Evolutionary conservation across 1,140 invertebrate species (phyloP).

Genomic region (Battus philenor): DNA sequence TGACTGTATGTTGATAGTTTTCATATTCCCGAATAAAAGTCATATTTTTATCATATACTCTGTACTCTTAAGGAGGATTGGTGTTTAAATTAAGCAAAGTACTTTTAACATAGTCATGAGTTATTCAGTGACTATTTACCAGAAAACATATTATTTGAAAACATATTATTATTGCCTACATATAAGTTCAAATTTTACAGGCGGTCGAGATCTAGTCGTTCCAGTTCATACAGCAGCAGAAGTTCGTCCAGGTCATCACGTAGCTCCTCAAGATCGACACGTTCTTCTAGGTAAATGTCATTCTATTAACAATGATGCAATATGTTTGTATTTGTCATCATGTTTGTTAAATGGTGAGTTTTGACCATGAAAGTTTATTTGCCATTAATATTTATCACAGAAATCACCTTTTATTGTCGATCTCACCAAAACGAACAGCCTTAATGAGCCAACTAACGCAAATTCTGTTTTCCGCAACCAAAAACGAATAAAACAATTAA

Average conservation of each 20-base stretch:
- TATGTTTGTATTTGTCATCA: constrained; percentile 8
- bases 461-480: constrained; percentile 7
- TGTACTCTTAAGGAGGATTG: no score
- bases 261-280: constrained; percentile 64
- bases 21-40: no score
- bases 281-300: constrained; percentile 62
- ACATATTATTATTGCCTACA: no score
- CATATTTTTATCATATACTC: no score
- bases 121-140: no score
- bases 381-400: no score
- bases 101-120: no score
- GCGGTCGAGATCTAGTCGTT: constrained; percentile 54
- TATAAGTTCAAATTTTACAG: constrained; percentile 29
- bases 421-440: constrained; percentile 5
- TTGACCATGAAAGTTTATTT: background rate
- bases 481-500: constrained; percentile 3
- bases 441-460: background rate
- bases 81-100: no score
- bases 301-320: constrained; percentile 13
- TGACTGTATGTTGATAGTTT: no score
- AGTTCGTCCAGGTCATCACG: constrained; percentile 70
- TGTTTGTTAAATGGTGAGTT: constrained; percentile 3
- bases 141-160: no score
- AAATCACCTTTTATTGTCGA: background rate
- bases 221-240: constrained; percentile 66